phyloP scores from a whole-genome alignment of 2,113 vertebrate species.

The Xenus cinereus region DNA sequence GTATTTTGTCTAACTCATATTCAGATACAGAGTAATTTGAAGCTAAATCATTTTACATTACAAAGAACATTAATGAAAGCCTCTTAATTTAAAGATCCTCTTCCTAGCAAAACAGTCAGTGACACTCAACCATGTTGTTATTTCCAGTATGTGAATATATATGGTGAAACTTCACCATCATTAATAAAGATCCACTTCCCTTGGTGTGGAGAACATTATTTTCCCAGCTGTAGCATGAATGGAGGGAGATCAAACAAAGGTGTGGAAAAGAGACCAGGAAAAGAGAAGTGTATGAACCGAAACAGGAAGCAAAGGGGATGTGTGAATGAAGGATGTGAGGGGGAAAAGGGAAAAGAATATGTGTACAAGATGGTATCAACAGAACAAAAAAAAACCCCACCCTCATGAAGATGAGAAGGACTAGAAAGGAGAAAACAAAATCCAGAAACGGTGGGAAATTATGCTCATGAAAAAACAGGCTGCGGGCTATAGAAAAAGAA shows the following conservation, averaged over 20 bases:
- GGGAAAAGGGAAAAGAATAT: background rate
- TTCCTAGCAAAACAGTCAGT: background rate
- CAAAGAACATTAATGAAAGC: background rate
- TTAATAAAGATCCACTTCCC: background rate
- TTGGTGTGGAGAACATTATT: background rate
- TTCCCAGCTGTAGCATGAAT: background rate
- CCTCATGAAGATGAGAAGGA: background rate
- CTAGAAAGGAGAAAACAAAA: background rate
- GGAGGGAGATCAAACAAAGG: background rate
- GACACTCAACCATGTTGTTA: background rate
- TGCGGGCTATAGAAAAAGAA: background rate
- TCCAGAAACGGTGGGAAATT: background rate
- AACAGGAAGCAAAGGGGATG: background rate
- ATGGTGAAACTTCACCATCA: background rate
- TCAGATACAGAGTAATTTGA: background rate
- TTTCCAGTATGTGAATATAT: background rate
- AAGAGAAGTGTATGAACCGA: background rate
- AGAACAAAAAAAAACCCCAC: background rate
- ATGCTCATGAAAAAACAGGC: background rate
- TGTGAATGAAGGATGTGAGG: background rate
- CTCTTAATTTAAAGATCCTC: background rate
- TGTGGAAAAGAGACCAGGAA: background rate
- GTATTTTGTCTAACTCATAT: background rate
- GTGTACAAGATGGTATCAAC: background rate
- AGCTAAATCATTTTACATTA: background rate